phyloP scores from a whole-genome alignment of 2,797 vertebrate genomes.

The Buceros bicornis region DNA sequence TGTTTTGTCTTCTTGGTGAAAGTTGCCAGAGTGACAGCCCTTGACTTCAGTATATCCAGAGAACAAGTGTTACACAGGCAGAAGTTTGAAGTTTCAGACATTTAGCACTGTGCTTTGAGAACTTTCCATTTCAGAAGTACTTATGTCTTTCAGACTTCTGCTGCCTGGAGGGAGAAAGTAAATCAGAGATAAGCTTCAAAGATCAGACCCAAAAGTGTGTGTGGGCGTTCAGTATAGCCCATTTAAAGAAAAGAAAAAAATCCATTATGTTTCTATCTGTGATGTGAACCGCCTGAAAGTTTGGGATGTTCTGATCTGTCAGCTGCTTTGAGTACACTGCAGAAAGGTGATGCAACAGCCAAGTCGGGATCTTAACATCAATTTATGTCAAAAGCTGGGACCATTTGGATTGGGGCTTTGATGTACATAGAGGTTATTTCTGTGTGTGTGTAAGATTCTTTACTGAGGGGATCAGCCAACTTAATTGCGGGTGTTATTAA shows the following conservation, averaged over 20 bases:
- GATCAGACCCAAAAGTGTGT: slow-evolving; percentile 71
- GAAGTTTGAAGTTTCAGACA: slow-evolving; percentile 67
- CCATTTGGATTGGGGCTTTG: slow-evolving; percentile 48
- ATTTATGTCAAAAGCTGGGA: slow-evolving; percentile 57
- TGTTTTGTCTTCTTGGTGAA: slow-evolving; percentile 44
- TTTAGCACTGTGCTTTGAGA: slow-evolving; percentile 65
- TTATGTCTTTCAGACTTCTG: slow-evolving; percentile 71
- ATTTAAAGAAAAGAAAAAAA: slow-evolving; percentile 67
- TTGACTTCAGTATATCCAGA: slow-evolving; percentile 47
- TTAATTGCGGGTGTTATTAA: slow-evolving; percentile 65
- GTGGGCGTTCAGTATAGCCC: slow-evolving; percentile 70
- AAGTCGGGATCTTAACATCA: slow-evolving; percentile 55
- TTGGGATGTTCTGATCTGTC: slow-evolving; percentile 67
- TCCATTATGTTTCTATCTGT: slow-evolving; percentile 69
- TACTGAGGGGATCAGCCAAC: slow-evolving; percentile 32
- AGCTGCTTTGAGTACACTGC: slow-evolving; percentile 57
- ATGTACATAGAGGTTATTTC: slow-evolving; percentile 59
- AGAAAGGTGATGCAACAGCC: slow-evolving; percentile 64
- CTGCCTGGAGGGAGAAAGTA: slow-evolving; percentile 71
- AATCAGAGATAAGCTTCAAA: slow-evolving; percentile 76
- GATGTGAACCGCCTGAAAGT: slow-evolving; percentile 74
- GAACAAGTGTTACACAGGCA: slow-evolving; percentile 53
- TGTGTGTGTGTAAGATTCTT: slow-evolving; percentile 30
- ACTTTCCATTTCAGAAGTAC: slow-evolving; percentile 72
- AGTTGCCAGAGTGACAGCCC: slow-evolving; percentile 51